Evolutionary conservation across 2,113 vertebrate species (phyloP).

Genomic region (Lethenteron reissneri): DNA sequence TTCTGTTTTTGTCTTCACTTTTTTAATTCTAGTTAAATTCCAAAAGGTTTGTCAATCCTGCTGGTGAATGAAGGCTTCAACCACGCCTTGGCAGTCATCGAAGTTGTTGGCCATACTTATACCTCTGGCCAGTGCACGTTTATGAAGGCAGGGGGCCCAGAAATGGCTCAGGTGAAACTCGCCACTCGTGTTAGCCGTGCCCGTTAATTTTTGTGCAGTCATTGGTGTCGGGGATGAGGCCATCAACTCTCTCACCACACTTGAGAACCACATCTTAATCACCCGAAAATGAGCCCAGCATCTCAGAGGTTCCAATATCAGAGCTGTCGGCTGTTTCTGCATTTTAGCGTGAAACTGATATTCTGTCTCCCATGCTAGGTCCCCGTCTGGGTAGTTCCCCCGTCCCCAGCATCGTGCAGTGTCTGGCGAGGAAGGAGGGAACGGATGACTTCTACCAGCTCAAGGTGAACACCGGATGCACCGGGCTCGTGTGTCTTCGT

Average conservation of each 20-base stretch:
- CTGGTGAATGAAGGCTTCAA: no score
- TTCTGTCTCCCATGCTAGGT: slow-evolving; percentile 24
- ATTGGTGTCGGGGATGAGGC: slow-evolving; percentile 15
- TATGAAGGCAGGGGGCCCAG: no score
- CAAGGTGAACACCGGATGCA: slow-evolving; percentile 36
- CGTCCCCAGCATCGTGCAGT: slow-evolving; percentile 93
- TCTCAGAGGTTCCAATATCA: slow-evolving; percentile 8
- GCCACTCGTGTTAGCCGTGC: background rate
- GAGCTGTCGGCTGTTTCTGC: background rate
- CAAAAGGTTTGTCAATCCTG: no score
- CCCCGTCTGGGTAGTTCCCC: slow-evolving; percentile 92
- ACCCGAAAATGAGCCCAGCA: slow-evolving; percentile 1
- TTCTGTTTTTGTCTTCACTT: no score
- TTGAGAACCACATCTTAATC: slow-evolving; percentile 4
- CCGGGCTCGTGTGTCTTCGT: no score
- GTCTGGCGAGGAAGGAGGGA: slow-evolving; percentile 87
- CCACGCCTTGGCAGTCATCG: no score
- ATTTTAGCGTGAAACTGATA: slow-evolving; percentile 6
- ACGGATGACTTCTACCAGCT: slow-evolving; percentile 97
- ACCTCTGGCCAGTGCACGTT: no score
- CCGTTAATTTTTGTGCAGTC: slow-evolving; percentile 10
- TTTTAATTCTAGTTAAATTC: no score
- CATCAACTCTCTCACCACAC: slow-evolving; percentile 5
- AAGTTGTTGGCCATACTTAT: no score
- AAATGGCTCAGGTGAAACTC: no score